A percentile compares a stretch with the other conserved stretches of the same genome.
These are phyloP conservation scores for Mesorhabditis spiculigera DNA, from an alignment of 2,888 invertebrate species.

Conservation along the genomic window DNA sequence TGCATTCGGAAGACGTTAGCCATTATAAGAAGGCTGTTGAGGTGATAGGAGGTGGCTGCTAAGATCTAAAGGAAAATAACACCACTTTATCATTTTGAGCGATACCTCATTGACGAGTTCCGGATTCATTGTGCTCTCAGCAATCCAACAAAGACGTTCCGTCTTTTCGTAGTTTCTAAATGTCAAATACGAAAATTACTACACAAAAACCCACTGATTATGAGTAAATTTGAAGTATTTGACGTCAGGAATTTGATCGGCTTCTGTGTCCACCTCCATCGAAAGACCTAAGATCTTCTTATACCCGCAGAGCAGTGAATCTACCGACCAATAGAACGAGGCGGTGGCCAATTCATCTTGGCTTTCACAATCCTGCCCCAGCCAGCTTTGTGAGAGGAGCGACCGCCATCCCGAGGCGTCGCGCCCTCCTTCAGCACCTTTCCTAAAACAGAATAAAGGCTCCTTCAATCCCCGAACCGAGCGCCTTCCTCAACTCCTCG, in stretches of 20 bases:
- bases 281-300: not conserved
- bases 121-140: not conserved
- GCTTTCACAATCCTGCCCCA: constrained; percentile 34
- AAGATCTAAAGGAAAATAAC: not conserved
- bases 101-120: not conserved
- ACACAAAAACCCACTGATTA: not conserved
- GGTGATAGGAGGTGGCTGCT: constrained; percentile 36
- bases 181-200: not conserved
- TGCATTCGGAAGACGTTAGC: constrained; percentile 39
- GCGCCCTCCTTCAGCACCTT: constrained; percentile 4
- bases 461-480: constrained; percentile 33
- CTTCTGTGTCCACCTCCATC: constrained; percentile 16
- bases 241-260: constrained; percentile 16
- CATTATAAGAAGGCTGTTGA: constrained; percentile 44
- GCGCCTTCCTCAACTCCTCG: constrained; percentile 35
- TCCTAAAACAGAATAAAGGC: not conserved
- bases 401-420: not conserved
- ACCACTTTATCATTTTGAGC: not conserved
- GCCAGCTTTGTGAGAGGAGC: constrained; percentile 13
- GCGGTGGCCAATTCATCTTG: constrained; percentile 35
- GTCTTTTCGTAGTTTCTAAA: constrained; percentile 3
- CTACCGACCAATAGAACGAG: constrained; percentile 18
- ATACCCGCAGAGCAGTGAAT: not conserved
- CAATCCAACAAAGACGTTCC: not conserved
- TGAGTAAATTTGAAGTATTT: not conserved